Evolutionary conservation across 1,140 invertebrate species (phyloP), one percentile per base, ranked within the genome.

Genomic region (Oreohelix idahoensis): DNA sequence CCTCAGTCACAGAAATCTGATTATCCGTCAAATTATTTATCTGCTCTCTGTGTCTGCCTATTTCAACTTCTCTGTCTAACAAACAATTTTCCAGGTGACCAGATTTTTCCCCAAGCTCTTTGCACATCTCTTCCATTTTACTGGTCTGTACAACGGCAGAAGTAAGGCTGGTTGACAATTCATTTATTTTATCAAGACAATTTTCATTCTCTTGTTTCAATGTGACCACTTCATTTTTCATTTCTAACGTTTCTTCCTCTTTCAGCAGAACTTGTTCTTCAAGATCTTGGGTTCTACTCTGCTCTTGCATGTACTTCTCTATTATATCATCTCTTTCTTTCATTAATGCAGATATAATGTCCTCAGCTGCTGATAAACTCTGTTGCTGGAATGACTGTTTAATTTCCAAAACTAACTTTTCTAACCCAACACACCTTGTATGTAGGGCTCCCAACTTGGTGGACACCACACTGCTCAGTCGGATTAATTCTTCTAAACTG

Each of bases 1-100:
- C 71, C 84, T 89, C 84, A 23, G 86, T 90, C 87, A 94, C 92
- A 51, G 92, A 89, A 53, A 94, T 90, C 79, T 93, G 92, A 87
- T 76, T 79, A 20, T 87, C 84, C 51, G 83, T 73, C 45, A 84
- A 73, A 45, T 81, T 53, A 36, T 87, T 85, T 23, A 89, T 58
- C 35, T 83, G 71, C 32, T 42, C 53, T 69, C 79, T 80, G 29
- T 32, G 42, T 0, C 13, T 15, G 17, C 26, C 79, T 13, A 78
- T 17, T 17, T 81, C 74, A 26, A 39, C 79, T 69, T 77, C 66
- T 36, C 79, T 85, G 45, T 83, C 70, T 20, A 73, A 36, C 38
- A 73, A 38, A 45, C 10, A 11, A 39, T 73, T 45, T 23, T 73
- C 36, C 5, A 42, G 39, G 1, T 73, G 1, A 11, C 17, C 23